Base-by-base conservation (phyloP, 2,888 invertebrate species). In the Megalurothrips usitatus region DNA sequence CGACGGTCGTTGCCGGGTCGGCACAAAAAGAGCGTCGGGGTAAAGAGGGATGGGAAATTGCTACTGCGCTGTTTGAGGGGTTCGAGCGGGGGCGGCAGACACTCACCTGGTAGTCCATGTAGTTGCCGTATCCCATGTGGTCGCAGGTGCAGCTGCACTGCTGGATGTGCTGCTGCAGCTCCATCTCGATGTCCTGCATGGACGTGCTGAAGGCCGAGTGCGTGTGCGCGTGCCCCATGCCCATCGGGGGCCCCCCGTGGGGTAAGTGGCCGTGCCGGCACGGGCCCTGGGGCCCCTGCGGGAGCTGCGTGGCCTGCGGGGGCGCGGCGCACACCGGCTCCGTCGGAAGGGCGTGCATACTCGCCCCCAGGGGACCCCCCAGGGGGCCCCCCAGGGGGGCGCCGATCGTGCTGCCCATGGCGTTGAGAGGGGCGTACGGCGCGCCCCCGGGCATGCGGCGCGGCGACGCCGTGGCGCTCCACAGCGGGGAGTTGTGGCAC, bases 51-150 rank as follows among this genome's bases (percentile, higher is more conserved):
- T 52, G 52, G 52, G 52, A 52, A n/a, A n/a, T n/a, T n/a, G n/a
- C n/a, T n/a, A 52, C 52, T 1, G 19, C 52, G 52, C 52, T 43
- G 34, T 43, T 43, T 43, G 52, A 49, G 49, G 14, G 52, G 14
- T 52, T 52, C 10, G 14, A 12, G 49, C 48, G 68, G 28, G 49
- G 75, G 47, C 49, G 78, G 80, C n/a, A 58, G 10, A 19, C 4
- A 83, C 86, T 87, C 88, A 94, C 94, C 92, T 94, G 94, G 89
- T 95, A 95, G 90, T 95, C 95, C 92, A 94, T 93, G 88, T 93
- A 95, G 90, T 96, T 96, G 86, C 96, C 96, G 90, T 94, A 95
- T 87, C 96, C 96, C 94, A 96, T 94, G 90, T 96, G 96, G 90
- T 95, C 94, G 91, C 96, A 96, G 86, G 94, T 93, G 89, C 96